These are phyloP conservation scores for Dipodomys stephensi DNA, from an alignment of 2,113 vertebrate genomes.

Conservation along the genomic window DNA sequence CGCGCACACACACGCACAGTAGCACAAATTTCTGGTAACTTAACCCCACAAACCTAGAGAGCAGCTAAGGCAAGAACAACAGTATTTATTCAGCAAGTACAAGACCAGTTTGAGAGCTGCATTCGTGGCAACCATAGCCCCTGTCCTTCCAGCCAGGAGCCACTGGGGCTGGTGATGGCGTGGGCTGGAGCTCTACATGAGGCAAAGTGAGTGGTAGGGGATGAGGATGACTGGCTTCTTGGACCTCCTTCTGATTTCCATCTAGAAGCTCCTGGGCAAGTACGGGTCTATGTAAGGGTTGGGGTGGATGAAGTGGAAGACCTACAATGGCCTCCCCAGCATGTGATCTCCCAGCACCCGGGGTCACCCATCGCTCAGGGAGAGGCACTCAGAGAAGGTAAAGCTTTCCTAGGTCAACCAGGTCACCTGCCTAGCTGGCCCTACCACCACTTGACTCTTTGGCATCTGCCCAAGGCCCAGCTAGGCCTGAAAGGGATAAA, in stretches of 20 bases:
- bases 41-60: constrained; percentile 84
- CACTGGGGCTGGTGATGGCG: not conserved
- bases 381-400: constrained; percentile 67
- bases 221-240: constrained; percentile 47
- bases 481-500: constrained; percentile 32
- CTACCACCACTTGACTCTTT: constrained; percentile 65
- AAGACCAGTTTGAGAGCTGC: constrained; percentile 83
- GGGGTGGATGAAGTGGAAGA: constrained; percentile 22
- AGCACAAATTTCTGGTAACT: constrained; percentile 81
- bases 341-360: not conserved
- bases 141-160: constrained; percentile 50
- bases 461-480: constrained; percentile 74
- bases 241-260: constrained; percentile 43
- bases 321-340: not conserved
- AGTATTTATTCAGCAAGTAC: constrained; percentile 84
- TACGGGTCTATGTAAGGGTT: not conserved
- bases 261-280: constrained; percentile 66
- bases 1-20: constrained; percentile 73
- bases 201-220: not conserved
- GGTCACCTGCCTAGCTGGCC: constrained; percentile 34
- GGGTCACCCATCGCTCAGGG: not conserved
- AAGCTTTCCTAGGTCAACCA: constrained; percentile 68
- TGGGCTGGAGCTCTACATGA: constrained; percentile 43
- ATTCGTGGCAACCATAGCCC: constrained; percentile 76
- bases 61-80: constrained; percentile 84